Evolutionary conservation across 2,888 invertebrate genomes (phyloP).

Genomic region (Ceramica pisi): DNA sequence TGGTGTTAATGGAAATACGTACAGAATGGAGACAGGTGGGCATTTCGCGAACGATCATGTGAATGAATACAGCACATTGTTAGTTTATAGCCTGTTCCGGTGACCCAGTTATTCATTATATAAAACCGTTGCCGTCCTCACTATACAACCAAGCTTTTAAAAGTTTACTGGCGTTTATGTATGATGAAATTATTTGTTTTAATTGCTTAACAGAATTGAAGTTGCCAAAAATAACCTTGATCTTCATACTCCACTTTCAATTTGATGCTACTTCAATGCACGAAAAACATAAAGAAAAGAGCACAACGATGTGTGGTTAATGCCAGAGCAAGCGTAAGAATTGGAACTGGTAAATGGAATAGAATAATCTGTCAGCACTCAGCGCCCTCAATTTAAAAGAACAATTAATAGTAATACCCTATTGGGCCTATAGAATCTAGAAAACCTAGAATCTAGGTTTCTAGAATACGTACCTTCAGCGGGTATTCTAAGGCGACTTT

Average conservation of each 20-base stretch:
- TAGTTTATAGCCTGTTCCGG: slow-evolving; percentile 52
- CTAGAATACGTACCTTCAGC: no score
- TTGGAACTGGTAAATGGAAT: not conserved
- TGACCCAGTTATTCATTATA: slow-evolving; percentile 61
- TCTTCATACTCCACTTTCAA: not conserved
- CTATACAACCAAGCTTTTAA: slow-evolving; percentile 10
- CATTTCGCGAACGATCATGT: slow-evolving; percentile 43
- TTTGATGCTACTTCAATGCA: not conserved
- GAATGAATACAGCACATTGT: slow-evolving; percentile 50
- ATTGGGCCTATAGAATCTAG: no score
- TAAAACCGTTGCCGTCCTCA: slow-evolving; percentile 16
- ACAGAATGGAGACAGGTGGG: slow-evolving; percentile 26
- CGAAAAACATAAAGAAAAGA: not conserved
- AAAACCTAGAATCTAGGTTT: no score
- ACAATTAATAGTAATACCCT: no score
- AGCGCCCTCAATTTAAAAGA: no score
- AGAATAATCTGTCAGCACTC: no score
- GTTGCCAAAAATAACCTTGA: not conserved
- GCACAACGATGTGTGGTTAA: not conserved
- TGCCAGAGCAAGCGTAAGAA: not conserved
- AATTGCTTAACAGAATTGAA: not conserved
- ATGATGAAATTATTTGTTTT: not conserved
- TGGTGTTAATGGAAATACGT: slow-evolving; percentile 27
- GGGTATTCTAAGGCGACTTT: no score
- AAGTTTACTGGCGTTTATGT: not conserved